Conservation (phyloP, 2,797 vertebrate genomes). For the Acipenser oxyrinchus region DNA sequence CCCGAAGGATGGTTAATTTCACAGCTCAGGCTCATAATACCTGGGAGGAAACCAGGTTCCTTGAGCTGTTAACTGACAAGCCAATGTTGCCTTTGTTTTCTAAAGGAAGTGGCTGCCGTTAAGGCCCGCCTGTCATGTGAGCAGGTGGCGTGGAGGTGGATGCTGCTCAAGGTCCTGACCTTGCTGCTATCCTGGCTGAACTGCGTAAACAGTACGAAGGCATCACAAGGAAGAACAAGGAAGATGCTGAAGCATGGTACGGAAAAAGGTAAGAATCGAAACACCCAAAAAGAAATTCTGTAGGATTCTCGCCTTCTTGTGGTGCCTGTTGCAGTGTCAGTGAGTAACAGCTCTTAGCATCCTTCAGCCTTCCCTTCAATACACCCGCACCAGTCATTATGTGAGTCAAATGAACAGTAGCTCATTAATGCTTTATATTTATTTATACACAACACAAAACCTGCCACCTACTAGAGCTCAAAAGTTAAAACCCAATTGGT, state of each 20-base stretch:
- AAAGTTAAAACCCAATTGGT: too few species aligned
- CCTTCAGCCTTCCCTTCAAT: too few species aligned
- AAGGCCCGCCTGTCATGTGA: conserved; percentile 51
- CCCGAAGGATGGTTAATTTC: background rate
- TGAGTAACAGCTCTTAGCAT: too few species aligned
- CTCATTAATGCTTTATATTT: too few species aligned
- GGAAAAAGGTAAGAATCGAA: conserved; percentile 58
- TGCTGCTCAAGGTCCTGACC: conserved; percentile 60
- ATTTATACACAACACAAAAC: too few species aligned
- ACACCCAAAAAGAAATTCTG: background rate
- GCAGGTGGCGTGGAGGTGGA: conserved; percentile 68
- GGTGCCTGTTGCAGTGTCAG: too few species aligned
- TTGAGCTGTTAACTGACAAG: background rate
- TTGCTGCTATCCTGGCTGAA: conserved; percentile 58
- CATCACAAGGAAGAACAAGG: conserved; percentile 68
- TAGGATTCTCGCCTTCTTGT: too few species aligned
- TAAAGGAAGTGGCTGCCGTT: conserved; percentile 53
- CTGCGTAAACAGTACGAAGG: conserved; percentile 68
- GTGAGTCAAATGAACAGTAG: too few species aligned
- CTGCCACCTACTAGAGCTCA: too few species aligned
- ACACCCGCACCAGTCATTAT: too few species aligned
- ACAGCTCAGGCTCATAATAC: background rate
- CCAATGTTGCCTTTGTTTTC: background rate
- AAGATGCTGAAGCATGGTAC: conserved; percentile 67
- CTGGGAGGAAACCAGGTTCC: background rate